Conservation (phyloP, 2,113 vertebrate species). For the Willisornis vidua region DNA sequence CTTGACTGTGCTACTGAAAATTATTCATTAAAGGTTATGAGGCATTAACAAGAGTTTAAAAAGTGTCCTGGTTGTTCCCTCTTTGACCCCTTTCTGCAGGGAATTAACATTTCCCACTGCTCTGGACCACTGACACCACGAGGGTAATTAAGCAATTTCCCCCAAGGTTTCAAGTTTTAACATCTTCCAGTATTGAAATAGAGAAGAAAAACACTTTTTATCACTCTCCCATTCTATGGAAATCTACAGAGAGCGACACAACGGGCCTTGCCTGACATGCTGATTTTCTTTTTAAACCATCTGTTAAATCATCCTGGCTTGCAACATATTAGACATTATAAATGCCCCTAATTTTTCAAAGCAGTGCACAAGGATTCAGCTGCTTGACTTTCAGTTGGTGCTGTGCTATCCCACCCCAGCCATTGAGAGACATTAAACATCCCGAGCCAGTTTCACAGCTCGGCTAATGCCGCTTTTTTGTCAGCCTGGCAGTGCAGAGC, state of each 20-base stretch:
- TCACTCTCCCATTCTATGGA: conserved; percentile 15
- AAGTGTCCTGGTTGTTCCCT: conserved; percentile 64
- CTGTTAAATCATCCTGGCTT: conserved; percentile 65
- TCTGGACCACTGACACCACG: conserved; percentile 56
- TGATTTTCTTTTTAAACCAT: conserved; percentile 65
- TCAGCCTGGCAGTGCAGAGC: conserved; percentile 55
- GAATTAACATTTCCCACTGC: conserved; percentile 63
- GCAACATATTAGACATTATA: conserved; percentile 59
- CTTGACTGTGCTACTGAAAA: conserved; percentile 23
- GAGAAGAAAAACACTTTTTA: conserved; percentile 62
- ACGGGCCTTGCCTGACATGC: conserved; percentile 59
- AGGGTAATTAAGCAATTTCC: conserved; percentile 63
- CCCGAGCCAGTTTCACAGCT: conserved; percentile 48
- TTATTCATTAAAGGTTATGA: conserved; percentile 62
- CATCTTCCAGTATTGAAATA: conserved; percentile 34
- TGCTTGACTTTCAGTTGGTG: conserved; percentile 40
- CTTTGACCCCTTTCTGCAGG: conserved; percentile 57
- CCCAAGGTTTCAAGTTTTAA: conserved; percentile 60
- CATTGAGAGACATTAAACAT: conserved; percentile 55
- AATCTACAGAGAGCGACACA: conserved; percentile 32
- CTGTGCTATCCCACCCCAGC: conserved; percentile 46
- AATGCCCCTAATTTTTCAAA: conserved; percentile 67
- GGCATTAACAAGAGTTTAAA: conserved; percentile 63
- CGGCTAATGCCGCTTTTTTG: neutral
- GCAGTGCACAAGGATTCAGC: conserved; percentile 55